Evolutionary conservation across 2,113 vertebrate genomes (phyloP), one percentile per base, ranked within the genome.

Genomic region (Tauraco erythrolophus): DNA sequence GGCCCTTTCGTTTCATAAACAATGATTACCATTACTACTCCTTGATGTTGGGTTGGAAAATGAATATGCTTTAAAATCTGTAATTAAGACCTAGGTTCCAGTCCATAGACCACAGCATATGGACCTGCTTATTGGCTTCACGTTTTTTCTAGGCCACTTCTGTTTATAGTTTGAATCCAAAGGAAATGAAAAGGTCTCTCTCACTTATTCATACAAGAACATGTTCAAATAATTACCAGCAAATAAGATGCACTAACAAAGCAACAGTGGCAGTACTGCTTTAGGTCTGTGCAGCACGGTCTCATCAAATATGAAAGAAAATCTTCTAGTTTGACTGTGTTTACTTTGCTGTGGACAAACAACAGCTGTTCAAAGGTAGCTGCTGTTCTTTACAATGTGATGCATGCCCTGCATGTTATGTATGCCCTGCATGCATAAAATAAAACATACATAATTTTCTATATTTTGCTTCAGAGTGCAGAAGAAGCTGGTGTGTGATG

Each of bases 91-190:
- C 39, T 33, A 71, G 71, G 19, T 82, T 92, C 61, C 64, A 87
- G 48, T 48, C 53, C 61, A 25, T 2, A 82, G 45, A 76, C 57
- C 65, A 82, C 72, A 91, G 69, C 12, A 45, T 53, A 27, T 46
- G 57, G 56, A 91, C 64, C 57, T 94, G 86, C 84, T 91, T 94
- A 95, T 48, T 92, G 65, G 62, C 17, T 87, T 86, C 61, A 31
- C 48, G 16, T 81, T 87, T 70, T 84, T 84, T 25, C 84, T 78
- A 66, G 69, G 77, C 45, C 28, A n/a, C 61, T 84, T 78, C 60
- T 94, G 83, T 89, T 94, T 95, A 86, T 68, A 90, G 66, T 94
- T 95, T 94, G 76, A 91, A 91, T 82, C 89, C 45, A 91, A 65
- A 66, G 70, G 31, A 89, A 91, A 95, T 95, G 3, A 96, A 69